Evolutionary conservation across 2,888 invertebrate genomes (phyloP), one percentile per base, ranked within the genome.

Genomic region (Stictocephala bisonia): DNA sequence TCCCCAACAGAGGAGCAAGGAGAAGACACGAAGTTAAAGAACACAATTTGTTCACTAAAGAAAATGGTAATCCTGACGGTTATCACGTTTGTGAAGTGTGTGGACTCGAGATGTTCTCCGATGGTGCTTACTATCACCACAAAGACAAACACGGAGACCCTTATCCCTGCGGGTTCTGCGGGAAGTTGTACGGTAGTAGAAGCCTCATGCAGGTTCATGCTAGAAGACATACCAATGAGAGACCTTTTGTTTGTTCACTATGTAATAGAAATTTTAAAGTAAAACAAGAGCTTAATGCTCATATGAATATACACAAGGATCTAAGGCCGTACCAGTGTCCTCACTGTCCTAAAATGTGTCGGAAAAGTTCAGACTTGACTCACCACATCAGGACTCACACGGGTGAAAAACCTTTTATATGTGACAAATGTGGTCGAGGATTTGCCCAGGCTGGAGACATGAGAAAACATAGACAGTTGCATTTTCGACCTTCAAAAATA

Each of bases 261-360:
- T 81, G 80, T 24, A 73, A 72, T 56, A 76, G 75, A 40, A 31
- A 73, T 9, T 77, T 77, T 40, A 77, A 77, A 66, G 75, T 76
- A 40, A 76, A 75, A 27, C 68, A 68, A 27, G 75, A 75, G 26
- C 71, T 77, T 11, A 68, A 66, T 9, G 73, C 74, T 24, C 77
- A 77, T 31, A 73, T 71, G 64, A 77, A 75, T 26, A 75, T 76
- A 3, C 88, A 88, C 75, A 84, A 84, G 2, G 84, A 87, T 35
- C 29, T 51, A 35, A 41, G 50, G 75, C 88, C 90, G 0, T 86
- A 86, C 81, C 83, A 84, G 18, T 91, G 90, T 82, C 84, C 85
- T 0, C 86, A 88, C 75, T 90, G 90, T 80, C 84, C 82, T 13
- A 86, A 88, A 58, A 82, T 81, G 53, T 68, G 70, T 29, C 35